Percentiles rank a stretch among this genome's conserved stretches.
phyloP scores from a whole-genome alignment of 2,113 vertebrate species.

The Pterocles gutturalis region DNA sequence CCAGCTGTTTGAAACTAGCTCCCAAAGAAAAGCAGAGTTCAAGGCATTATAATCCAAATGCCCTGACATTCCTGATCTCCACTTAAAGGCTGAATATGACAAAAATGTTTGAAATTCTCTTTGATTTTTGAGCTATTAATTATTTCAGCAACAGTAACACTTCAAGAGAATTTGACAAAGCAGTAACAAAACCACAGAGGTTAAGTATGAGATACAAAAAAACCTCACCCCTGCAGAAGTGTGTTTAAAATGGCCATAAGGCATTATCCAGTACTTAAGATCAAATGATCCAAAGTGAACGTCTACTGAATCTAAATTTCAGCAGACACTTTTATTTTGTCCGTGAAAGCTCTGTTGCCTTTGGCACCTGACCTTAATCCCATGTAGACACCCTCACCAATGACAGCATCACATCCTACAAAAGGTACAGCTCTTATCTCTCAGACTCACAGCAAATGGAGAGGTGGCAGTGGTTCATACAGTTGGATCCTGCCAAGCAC shows the following conservation, averaged over 20 bases:
- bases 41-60: background rate
- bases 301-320: background rate
- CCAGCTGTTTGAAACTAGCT: background rate
- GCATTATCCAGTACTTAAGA: background rate
- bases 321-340: background rate
- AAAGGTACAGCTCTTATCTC: background rate
- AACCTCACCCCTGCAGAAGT: fast-evolving
- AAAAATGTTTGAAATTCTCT: background rate
- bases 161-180: background rate
- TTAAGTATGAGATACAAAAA: background rate
- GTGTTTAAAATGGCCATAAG: background rate
- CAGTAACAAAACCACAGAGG: background rate
- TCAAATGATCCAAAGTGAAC: background rate
- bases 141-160: background rate
- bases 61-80: background rate
- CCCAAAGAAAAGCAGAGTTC: background rate
- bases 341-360: background rate
- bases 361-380: background rate
- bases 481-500: background rate
- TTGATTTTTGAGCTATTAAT: background rate
- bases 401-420: background rate
- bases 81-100: background rate
- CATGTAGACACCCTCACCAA: background rate
- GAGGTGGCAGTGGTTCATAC: background rate
- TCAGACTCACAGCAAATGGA: background rate